A percentile compares a stretch with the other conserved stretches of the same genome.
Conservation (phyloP, 2,888 invertebrate species). For the Aricia artaxerxes region DNA sequence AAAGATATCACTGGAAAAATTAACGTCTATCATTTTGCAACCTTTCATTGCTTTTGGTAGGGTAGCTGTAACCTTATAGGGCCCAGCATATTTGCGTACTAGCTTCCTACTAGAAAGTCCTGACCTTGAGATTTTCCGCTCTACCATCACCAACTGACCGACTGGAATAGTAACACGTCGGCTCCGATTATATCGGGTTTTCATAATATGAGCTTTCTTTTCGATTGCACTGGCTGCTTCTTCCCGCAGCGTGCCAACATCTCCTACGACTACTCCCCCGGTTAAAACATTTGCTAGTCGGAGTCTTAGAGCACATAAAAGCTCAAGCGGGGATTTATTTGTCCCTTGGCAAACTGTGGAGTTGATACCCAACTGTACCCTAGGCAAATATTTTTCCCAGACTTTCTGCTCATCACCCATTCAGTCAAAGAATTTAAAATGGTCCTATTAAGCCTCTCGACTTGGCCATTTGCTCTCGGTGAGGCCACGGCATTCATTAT, state of each 20-base stretch:
- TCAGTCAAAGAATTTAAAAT: not conserved
- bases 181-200: not conserved
- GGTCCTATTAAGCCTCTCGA: not conserved
- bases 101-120: not conserved
- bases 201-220: not conserved
- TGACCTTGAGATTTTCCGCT: not conserved
- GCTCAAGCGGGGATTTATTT: not conserved
- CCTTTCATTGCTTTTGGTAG: not conserved
- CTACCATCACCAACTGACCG: not conserved
- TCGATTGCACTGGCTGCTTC: not conserved
- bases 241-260: not conserved
- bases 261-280: not conserved
- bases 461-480: not conserved
- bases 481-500: not conserved
- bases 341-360: not conserved
- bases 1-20: too few species aligned
- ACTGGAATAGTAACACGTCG: not conserved
- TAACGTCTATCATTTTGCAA: too few species aligned
- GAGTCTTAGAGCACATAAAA: not conserved
- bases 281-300: not conserved
- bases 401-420: not conserved
- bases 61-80: not conserved
- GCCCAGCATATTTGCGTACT: not conserved
- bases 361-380: not conserved
- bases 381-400: not conserved